Conservation (phyloP, 2,888 invertebrate species). For the Deilephila elpenor region DNA sequence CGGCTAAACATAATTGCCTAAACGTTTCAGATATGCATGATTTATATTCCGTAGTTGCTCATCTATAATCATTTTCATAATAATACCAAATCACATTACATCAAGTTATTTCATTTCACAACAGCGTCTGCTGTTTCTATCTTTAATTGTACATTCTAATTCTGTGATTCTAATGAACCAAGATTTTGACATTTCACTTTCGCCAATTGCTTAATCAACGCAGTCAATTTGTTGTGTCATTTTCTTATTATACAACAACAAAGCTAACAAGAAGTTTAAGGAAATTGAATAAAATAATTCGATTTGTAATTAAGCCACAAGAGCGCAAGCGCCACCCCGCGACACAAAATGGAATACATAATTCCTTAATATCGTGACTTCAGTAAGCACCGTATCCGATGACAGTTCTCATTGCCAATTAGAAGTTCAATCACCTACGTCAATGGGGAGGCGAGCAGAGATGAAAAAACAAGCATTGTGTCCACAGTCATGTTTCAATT, state of each 20-base stretch:
- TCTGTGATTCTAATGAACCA: no score
- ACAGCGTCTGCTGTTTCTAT: no score
- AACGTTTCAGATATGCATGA: neutral
- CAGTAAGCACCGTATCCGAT: constrained; percentile 57
- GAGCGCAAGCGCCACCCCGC: neutral
- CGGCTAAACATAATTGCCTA: neutral
- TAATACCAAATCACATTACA: neutral
- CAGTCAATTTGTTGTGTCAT: neutral
- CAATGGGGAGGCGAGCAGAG: constrained; percentile 53
- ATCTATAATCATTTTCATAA: neutral
- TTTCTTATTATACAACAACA: neutral
- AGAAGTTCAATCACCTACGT: constrained; percentile 76
- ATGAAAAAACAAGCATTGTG: constrained; percentile 58
- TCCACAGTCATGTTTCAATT: constrained; percentile 72
- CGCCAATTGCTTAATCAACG: neutral
- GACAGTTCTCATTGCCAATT: constrained; percentile 71
- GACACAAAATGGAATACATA: neutral
- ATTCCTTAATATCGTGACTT: constrained; percentile 54
- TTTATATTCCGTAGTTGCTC: neutral
- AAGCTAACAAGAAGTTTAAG: neutral
- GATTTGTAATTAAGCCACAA: neutral
- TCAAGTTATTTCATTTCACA: no score
- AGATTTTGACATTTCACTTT: neutral
- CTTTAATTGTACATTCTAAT: no score
- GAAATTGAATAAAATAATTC: neutral